Evolutionary conservation across 1,140 invertebrate species (phyloP).

Genomic region (Belonocnema kinseyi): DNA sequence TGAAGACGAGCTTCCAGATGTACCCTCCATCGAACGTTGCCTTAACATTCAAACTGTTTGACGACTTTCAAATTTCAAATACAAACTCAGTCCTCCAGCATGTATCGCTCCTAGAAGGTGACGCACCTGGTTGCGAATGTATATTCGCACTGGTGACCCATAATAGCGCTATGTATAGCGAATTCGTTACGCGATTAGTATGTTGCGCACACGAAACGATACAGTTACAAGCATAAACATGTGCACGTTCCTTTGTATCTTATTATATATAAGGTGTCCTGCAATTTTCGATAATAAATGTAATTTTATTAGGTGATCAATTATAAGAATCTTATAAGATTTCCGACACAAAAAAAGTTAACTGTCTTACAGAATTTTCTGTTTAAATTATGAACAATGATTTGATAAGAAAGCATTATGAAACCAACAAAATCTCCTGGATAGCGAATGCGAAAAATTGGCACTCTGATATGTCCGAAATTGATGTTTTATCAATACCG

Average conservation of each 20-base stretch:
- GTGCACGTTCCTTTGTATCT: not conserved
- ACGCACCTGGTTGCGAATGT: conserved; percentile 8
- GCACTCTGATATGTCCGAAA: too few relatives aligned
- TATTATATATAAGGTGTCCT: not conserved
- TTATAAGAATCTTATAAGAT: too few relatives aligned
- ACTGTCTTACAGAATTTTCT: too few relatives aligned
- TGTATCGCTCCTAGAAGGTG: conserved; percentile 9
- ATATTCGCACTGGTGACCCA: conserved; percentile 31
- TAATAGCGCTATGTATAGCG: conserved; percentile 44
- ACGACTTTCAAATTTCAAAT: conserved; percentile 28
- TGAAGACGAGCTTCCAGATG: too few relatives aligned
- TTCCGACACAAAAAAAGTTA: too few relatives aligned
- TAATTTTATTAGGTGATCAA: too few relatives aligned
- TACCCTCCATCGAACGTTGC: not conserved
- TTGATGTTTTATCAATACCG: too few relatives aligned
- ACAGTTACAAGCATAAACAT: conserved; percentile 55
- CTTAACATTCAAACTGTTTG: not conserved
- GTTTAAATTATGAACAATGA: too few relatives aligned
- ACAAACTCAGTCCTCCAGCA: not conserved
- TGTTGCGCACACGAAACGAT: conserved; percentile 48
- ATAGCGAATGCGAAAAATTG: too few relatives aligned
- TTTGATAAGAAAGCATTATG: too few relatives aligned
- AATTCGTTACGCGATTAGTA: conserved; percentile 59
- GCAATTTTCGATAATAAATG: too few relatives aligned
- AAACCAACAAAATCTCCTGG: too few relatives aligned